Conservation (phyloP, 2,888 invertebrate species). For the Amphipoea oculea region DNA sequence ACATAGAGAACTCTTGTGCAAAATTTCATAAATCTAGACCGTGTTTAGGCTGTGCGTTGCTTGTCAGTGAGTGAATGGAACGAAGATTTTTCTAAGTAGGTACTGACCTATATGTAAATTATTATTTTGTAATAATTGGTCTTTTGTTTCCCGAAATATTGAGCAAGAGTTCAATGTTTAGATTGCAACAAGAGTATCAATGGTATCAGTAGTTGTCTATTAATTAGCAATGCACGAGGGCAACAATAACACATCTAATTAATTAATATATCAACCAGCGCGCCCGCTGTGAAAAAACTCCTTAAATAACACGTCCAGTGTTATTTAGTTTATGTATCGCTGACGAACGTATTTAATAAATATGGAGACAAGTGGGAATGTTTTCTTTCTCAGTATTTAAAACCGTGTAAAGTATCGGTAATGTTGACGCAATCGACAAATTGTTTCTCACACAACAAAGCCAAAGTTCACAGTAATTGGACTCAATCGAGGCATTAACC, state of each 20-base stretch:
- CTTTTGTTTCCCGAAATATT: background rate
- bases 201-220: background rate
- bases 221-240: no score
- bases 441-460: constrained; percentile 40
- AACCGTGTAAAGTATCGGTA: constrained; percentile 11
- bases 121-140: background rate
- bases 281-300: background rate
- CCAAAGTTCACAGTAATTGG: constrained; percentile 39
- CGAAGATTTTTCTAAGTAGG: no score
- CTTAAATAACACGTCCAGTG: background rate
- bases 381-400: constrained; percentile 15
- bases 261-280: background rate
- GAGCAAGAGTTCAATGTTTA: background rate
- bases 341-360: constrained; percentile 13
- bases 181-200: background rate
- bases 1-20: no score
- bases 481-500: constrained; percentile 28
- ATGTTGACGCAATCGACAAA: constrained; percentile 11
- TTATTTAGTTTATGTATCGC: no score
- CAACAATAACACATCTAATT: background rate
- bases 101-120: background rate
- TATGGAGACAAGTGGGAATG: background rate
- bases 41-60: no score
- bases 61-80: no score
- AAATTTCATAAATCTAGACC: no score